These are phyloP conservation scores for Zaprionus tsacasi DNA, from an alignment of 1,140 invertebrate species.

Conservation along the genomic window DNA sequence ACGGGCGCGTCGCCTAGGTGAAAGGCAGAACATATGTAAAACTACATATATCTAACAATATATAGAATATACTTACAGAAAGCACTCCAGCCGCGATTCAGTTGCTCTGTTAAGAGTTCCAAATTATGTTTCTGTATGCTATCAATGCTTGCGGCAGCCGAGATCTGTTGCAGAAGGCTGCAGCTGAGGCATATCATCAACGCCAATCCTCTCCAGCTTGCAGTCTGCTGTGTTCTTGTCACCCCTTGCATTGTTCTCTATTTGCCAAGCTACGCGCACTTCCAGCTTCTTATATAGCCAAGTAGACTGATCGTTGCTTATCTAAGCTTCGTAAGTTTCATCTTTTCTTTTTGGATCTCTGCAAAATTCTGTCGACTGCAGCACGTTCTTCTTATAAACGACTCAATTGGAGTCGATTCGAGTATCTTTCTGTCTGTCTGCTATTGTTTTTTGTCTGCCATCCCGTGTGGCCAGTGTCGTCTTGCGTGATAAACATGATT, in stretches of 20 bases:
- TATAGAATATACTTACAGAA: slow-evolving; percentile 67
- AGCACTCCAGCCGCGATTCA: slow-evolving; percentile 67
- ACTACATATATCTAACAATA: background rate
- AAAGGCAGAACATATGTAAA: background rate
- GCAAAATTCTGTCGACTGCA: slow-evolving; percentile 4
- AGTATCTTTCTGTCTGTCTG: slow-evolving; percentile 40
- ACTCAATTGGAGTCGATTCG: slow-evolving; percentile 27
- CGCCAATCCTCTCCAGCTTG: slow-evolving; percentile 21
- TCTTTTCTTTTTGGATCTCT: background rate
- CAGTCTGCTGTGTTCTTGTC: slow-evolving; percentile 22
- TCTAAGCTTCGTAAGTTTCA: slow-evolving; percentile 6
- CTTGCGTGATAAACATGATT: slow-evolving; percentile 27
- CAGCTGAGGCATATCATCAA: slow-evolving; percentile 19
- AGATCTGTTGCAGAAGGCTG: background rate
- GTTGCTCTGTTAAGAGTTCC: slow-evolving; percentile 61
- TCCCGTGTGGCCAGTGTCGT: slow-evolving; percentile 26
- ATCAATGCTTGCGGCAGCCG: slow-evolving; percentile 41
- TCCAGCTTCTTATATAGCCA: slow-evolving; percentile 43
- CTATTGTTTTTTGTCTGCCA: slow-evolving; percentile 38
- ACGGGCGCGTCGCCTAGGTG: slow-evolving; percentile 70
- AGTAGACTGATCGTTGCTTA: slow-evolving; percentile 24
- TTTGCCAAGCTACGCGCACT: slow-evolving; percentile 17
- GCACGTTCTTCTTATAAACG: slow-evolving; percentile 27
- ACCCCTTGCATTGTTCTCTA: slow-evolving; percentile 37
- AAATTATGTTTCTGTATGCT: slow-evolving; percentile 67